Conservation (phyloP, 2,888 invertebrate genomes). For the Autographa pulchrina region DNA sequence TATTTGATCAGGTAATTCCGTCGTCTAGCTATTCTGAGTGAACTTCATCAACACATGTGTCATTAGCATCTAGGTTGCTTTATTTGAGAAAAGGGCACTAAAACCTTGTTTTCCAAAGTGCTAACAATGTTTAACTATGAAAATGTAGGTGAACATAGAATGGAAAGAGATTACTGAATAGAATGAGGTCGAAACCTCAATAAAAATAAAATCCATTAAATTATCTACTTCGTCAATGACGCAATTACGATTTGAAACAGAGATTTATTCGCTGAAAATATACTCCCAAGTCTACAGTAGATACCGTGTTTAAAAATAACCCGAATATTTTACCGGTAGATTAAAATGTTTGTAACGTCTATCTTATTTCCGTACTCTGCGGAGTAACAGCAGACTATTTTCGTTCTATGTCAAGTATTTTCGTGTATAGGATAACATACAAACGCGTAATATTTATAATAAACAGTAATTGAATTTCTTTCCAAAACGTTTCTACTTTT, state of each 20-base stretch:
- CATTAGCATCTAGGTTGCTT: neutral
- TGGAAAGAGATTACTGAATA: neutral
- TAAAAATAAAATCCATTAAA: slow-evolving; percentile 1
- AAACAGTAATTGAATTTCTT: neutral
- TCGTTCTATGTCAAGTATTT: slow-evolving; percentile 33
- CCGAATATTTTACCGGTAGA: slow-evolving; percentile 22
- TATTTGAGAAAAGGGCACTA: neutral
- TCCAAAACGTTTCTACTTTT: too few relatives aligned
- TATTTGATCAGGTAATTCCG: too few relatives aligned
- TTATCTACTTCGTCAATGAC: neutral
- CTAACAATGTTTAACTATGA: neutral
- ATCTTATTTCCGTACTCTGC: slow-evolving; percentile 40
- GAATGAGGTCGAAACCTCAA: slow-evolving; percentile 2
- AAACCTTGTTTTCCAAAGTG: neutral
- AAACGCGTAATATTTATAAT: slow-evolving; percentile 16
- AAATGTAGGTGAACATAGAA: neutral
- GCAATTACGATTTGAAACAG: neutral
- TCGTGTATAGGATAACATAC: slow-evolving; percentile 23
- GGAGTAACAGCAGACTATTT: slow-evolving; percentile 45
- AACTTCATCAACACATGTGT: neutral
- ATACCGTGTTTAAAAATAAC: neutral
- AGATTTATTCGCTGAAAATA: neutral
- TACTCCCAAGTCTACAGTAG: neutral
- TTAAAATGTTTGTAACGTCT: slow-evolving; percentile 46
- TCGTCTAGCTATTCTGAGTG: neutral